A percentile compares a stretch with the other conserved stretches of the same genome.
Conservation (phyloP, 2,113 vertebrate genomes). For the Charina bottae region DNA sequence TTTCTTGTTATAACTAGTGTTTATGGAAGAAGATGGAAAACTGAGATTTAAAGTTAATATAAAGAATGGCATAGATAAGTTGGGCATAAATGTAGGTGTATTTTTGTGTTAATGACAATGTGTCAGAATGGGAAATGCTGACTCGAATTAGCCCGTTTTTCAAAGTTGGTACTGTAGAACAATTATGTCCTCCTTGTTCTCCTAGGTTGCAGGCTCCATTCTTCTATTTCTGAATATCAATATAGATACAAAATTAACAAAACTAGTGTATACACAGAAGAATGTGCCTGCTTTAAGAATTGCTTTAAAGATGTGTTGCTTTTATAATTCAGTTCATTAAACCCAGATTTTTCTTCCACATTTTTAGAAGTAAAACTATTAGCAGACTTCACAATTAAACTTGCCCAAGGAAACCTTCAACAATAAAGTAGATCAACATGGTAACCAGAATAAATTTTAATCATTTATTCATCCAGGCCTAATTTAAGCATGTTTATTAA, state of each 20-base stretch:
- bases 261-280: neutral
- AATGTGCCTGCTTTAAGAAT: too few relatives aligned
- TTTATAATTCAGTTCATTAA: too few relatives aligned
- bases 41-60: neutral
- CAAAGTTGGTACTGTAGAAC: neutral
- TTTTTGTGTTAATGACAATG: neutral
- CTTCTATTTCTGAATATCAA: neutral
- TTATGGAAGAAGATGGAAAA: conserved; percentile 30
- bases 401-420: too few relatives aligned
- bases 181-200: too few relatives aligned
- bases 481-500: neutral
- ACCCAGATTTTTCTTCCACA: too few relatives aligned
- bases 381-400: too few relatives aligned
- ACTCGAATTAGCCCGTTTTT: neutral
- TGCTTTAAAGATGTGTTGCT: too few relatives aligned
- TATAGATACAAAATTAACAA: neutral
- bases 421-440: too few relatives aligned
- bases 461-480: neutral
- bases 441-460: neutral
- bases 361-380: too few relatives aligned
- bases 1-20: conserved; percentile 55
- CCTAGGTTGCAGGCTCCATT: neutral
- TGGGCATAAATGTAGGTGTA: neutral
- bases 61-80: neutral
- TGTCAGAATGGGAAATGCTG: neutral